Conservation (phyloP, 2,113 vertebrate genomes). For the Calidris pygmaea region DNA sequence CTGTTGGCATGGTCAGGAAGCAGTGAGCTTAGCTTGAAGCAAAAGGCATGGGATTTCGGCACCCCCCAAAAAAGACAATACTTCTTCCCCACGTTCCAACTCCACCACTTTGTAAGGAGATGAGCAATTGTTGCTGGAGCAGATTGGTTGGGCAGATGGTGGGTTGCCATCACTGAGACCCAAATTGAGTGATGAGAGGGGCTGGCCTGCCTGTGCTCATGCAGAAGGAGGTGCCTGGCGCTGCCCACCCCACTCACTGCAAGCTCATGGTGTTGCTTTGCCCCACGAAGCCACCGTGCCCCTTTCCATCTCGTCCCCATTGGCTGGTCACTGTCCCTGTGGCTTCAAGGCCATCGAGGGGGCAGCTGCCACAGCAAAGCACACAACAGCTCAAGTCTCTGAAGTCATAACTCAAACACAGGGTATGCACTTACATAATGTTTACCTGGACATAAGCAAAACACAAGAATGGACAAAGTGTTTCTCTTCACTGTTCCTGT, state of each 20-base stretch:
- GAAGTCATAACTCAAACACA: slow-evolving; percentile 23
- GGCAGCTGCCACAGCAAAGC: not conserved
- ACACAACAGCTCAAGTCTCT: not conserved
- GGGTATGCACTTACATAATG: not conserved
- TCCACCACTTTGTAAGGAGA: not conserved
- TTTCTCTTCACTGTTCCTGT: not conserved
- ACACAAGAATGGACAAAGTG: not conserved
- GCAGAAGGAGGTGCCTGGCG: not conserved
- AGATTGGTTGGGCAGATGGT: not conserved
- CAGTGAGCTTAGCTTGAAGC: not conserved
- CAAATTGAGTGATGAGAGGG: not conserved
- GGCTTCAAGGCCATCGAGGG: slow-evolving; percentile 3
- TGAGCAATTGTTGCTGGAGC: not conserved
- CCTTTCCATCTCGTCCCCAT: not conserved
- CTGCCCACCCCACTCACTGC: not conserved
- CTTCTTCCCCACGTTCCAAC: not conserved
- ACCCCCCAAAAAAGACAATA: not conserved
- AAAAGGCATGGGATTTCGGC: not conserved
- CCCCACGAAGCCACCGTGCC: not conserved
- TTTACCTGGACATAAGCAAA: slow-evolving; percentile 20
- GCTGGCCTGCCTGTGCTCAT: not conserved
- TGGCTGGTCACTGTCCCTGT: not conserved
- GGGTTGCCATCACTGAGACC: not conserved
- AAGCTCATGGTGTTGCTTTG: not conserved
- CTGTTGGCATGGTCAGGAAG: not conserved